Evolutionary conservation across 2,113 vertebrate genomes (phyloP).

Genomic region (Eolophus roseicapilla): DNA sequence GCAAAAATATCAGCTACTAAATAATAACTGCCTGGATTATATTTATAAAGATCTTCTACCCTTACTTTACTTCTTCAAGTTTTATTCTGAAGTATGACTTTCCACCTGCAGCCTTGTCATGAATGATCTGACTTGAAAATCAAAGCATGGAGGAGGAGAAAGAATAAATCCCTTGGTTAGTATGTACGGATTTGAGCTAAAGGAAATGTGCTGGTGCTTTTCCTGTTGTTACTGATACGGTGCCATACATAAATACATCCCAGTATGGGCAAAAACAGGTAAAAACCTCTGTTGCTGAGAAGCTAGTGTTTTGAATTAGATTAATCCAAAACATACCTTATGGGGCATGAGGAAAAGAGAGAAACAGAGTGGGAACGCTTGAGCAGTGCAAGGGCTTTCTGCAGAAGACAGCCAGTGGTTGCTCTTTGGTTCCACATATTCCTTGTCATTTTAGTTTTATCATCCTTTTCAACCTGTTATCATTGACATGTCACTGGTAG

Average conservation of each 20-base stretch:
- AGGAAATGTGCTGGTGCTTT: background rate
- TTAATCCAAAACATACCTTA: background rate
- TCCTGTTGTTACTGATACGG: background rate
- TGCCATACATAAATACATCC: background rate
- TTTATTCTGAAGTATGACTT: background rate
- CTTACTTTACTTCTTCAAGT: background rate
- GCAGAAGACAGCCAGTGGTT: background rate
- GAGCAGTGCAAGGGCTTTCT: background rate
- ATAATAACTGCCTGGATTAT: slow-evolving; percentile 4
- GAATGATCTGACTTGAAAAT: slow-evolving; percentile 5
- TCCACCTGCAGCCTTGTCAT: background rate
- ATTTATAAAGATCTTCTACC: background rate
- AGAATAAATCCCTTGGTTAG: background rate
- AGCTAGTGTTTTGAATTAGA: background rate
- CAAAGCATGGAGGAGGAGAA: background rate
- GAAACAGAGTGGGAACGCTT: background rate
- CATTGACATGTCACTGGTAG: background rate
- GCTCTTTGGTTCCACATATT: background rate
- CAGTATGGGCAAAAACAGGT: background rate
- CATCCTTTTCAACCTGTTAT: background rate
- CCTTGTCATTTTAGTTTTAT: background rate
- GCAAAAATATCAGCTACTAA: background rate
- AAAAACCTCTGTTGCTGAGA: background rate
- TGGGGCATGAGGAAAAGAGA: background rate
- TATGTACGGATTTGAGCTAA: background rate